phyloP scores from a whole-genome alignment of 2,797 vertebrate genomes.

The Pseudopleuronectes americanus region DNA sequence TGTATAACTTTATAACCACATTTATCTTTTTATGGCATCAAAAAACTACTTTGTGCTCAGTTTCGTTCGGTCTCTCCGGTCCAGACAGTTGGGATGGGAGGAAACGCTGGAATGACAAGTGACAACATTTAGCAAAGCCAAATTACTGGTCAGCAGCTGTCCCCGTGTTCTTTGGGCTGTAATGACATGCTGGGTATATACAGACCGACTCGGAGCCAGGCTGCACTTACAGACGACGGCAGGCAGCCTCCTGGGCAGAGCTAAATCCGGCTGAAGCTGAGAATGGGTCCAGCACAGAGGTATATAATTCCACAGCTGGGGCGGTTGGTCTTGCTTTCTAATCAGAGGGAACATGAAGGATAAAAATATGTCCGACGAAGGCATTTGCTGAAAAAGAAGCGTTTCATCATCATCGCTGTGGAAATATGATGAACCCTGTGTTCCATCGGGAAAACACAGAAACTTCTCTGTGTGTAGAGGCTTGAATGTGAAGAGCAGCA shows the following conservation, averaged over 20 bases:
- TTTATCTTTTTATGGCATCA: neutral
- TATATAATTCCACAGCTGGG: constrained; percentile 62
- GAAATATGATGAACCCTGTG: neutral
- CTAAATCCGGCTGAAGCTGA: constrained; percentile 67
- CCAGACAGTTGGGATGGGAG: constrained; percentile 38
- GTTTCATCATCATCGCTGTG: constrained; percentile 1
- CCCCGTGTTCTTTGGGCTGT: constrained; percentile 67
- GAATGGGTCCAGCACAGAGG: constrained; percentile 37
- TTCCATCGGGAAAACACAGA: neutral
- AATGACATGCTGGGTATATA: constrained; percentile 66
- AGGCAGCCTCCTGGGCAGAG: constrained; percentile 37
- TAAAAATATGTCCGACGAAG: constrained; percentile 36
- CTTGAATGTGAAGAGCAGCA: no score
- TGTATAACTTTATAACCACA: neutral
- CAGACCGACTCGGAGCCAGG: constrained; percentile 56
- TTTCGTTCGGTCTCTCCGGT: constrained; percentile 1
- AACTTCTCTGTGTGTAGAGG: neutral
- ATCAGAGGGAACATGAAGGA: constrained; percentile 42
- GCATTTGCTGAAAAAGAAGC: constrained; percentile 11
- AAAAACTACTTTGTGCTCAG: neutral
- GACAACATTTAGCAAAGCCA: constrained; percentile 62
- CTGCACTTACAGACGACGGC: constrained; percentile 60
- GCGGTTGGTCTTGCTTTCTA: constrained; percentile 50
- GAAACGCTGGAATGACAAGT: constrained; percentile 45
- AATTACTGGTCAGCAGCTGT: constrained; percentile 69